Percentiles rank a stretch among this genome's conserved stretches.
These are phyloP conservation scores for Dasysyrphus albostriatus DNA, from an alignment of 2,888 invertebrate genomes.

Conservation along the genomic window DNA sequence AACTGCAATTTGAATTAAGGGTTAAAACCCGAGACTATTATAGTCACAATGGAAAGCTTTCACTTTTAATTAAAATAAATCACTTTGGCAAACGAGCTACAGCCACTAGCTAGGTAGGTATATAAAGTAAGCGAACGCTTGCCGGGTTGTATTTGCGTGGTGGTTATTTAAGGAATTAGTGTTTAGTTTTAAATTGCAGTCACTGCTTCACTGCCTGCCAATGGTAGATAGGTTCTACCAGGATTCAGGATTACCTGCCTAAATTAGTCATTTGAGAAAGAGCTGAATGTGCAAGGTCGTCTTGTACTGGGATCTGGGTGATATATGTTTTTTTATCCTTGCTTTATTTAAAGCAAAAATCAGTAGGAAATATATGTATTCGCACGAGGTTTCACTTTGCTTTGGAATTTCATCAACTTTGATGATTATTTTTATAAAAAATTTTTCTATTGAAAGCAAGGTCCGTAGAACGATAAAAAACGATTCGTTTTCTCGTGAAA, in stretches of 20 bases:
- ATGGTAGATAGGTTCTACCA: background rate
- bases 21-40: constrained; percentile 22
- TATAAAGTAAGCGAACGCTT: background rate
- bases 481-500: too few relatives aligned
- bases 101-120: background rate
- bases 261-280: constrained; percentile 39
- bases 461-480: too few relatives aligned
- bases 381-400: background rate
- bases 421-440: background rate
- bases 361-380: background rate
- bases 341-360: background rate
- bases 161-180: constrained; percentile 32
- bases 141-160: constrained; percentile 29
- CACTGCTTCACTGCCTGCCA: constrained; percentile 24
- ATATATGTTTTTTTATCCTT: constrained; percentile 1
- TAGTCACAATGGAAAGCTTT: constrained; percentile 44
- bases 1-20: constrained; percentile 48
- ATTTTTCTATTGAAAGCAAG: background rate
- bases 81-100: constrained; percentile 23
- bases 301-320: background rate
- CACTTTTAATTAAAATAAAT: constrained; percentile 69
- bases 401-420: background rate
- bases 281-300: constrained; percentile 2
- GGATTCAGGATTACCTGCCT: constrained; percentile 27
- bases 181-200: constrained; percentile 40